These are phyloP conservation scores for Scolopax bukidnonensis DNA, from an alignment of 2,797 vertebrate species.

Conservation along the genomic window DNA sequence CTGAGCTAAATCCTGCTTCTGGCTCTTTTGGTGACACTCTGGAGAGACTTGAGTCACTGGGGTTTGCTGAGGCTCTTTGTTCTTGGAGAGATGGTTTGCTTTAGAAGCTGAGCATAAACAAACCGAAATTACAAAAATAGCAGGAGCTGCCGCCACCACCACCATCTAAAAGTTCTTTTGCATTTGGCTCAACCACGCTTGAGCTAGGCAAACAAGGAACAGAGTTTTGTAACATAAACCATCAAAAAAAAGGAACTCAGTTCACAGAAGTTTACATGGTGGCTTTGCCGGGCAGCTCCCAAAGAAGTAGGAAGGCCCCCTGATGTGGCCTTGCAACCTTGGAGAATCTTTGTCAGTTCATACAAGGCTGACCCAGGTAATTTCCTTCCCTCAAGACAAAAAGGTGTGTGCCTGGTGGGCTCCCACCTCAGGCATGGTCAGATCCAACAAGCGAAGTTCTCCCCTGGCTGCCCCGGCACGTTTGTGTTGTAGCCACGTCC, in stretches of 20 bases:
- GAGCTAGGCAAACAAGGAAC: background rate
- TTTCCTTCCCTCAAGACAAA: background rate
- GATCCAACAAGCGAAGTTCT: background rate
- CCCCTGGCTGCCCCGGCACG: background rate
- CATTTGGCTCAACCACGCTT: background rate
- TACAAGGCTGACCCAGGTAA: background rate
- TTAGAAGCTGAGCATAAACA: slow-evolving; percentile 4
- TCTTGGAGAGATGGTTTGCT: background rate
- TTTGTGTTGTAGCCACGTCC: background rate
- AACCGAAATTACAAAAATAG: slow-evolving; percentile 4
- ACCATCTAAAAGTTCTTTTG: background rate
- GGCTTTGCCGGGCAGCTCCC: background rate
- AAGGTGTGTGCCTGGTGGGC: background rate
- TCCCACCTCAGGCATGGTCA: background rate
- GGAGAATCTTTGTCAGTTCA: background rate
- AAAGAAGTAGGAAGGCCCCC: background rate
- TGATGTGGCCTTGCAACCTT: background rate
- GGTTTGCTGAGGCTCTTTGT: slow-evolving; percentile 8
- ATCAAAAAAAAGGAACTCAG: background rate
- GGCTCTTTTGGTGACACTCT: background rate
- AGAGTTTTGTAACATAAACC: background rate
- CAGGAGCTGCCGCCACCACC: background rate
- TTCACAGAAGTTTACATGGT: background rate
- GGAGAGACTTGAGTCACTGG: background rate
- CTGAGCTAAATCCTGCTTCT: background rate